Percentiles rank a stretch among this genome's conserved stretches.
These are phyloP conservation scores for Lathronympha strigana DNA, from an alignment of 2,888 invertebrate genomes.

Conservation along the genomic window DNA sequence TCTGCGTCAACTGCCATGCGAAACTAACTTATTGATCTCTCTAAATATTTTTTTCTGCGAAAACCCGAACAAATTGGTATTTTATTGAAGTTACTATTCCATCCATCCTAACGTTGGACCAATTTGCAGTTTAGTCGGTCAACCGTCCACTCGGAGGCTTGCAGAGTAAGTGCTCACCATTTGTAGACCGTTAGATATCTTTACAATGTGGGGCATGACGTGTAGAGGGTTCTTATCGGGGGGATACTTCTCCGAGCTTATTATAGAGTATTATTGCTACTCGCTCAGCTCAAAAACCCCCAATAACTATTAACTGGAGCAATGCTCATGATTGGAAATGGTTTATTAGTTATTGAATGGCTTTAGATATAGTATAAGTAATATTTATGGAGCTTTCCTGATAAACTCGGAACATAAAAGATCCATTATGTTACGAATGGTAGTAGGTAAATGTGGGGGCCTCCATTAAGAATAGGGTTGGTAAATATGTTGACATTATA, in stretches of 20 bases:
- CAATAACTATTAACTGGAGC: conserved; percentile 32
- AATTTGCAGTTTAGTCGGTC: conserved; percentile 54
- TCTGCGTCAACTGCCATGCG: conserved; percentile 16
- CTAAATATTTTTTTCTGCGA: conserved; percentile 17
- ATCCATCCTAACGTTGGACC: conserved; percentile 39
- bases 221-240: conserved; percentile 68
- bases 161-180: conserved; percentile 49
- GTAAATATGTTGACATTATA: background rate
- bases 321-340: conserved; percentile 25
- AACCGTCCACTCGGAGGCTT: conserved; percentile 53
- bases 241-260: conserved; percentile 54
- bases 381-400: conserved; percentile 25
- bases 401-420: conserved; percentile 20
- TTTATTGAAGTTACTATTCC: conserved; percentile 32
- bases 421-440: conserved; percentile 11
- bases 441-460: background rate
- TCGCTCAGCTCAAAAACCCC: conserved; percentile 34
- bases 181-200: conserved; percentile 43
- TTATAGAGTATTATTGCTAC: conserved; percentile 62
- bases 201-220: conserved; percentile 69
- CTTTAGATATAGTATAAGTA: conserved; percentile 14
- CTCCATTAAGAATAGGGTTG: too few relatives aligned
- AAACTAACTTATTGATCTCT: conserved; percentile 17
- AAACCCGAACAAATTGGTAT: conserved; percentile 24
- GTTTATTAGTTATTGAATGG: conserved; percentile 28